Base-by-base conservation (phyloP, 2,888 invertebrate genomes). In the Dynastes hyllus region DNA sequence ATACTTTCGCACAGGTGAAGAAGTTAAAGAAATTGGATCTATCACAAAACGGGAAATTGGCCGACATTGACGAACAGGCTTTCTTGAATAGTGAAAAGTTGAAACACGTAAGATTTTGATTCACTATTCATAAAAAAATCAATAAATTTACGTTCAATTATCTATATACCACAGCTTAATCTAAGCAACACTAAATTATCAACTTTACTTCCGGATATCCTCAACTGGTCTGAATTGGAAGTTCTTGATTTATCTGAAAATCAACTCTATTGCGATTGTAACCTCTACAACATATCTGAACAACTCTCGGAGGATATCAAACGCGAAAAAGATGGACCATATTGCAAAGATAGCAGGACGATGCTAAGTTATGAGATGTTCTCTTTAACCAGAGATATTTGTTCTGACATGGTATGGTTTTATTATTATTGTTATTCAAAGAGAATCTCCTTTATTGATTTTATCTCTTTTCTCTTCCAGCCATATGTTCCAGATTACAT, bases 221-320 rank as follows among this genome's bases (percentile, higher is more conserved):
- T 92, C 84, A 90, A 91, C 76, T 93, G 93, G 92, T 87, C 88
- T 1, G 86, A 91, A 66, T 84, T 94, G 77, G 90, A 90, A 29
- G 88, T 89, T 5, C 85, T 94, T 67, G 91, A 92, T 81, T 90
- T 93, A 86, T 89, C 90, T 1, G 91, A 91, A n/a, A 94, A 94
- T 88, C 91, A 90, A 76, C 92, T 94, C 91, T 87, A 91, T 58
- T 94, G 94, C 85, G 92, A 92, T 85, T 94, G 94, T 85, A 86
- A 88, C 3, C 81, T 91, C 9, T 87, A 86, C 80, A 86, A 88
- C 77, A 87, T 88, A n/a, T 82, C 85, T 1, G 80, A 69, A 63
- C 82, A 82, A 13, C 78, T 88, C 58, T 79, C 83, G 6, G 80
- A 78, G 9, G 82, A 82, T 9, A 85, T 88, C 32, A 86, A 81